Evolutionary conservation across 2,888 invertebrate genomes (phyloP), one percentile per base, ranked within the genome.

Genomic region (Cosmopolites sordidus): DNA sequence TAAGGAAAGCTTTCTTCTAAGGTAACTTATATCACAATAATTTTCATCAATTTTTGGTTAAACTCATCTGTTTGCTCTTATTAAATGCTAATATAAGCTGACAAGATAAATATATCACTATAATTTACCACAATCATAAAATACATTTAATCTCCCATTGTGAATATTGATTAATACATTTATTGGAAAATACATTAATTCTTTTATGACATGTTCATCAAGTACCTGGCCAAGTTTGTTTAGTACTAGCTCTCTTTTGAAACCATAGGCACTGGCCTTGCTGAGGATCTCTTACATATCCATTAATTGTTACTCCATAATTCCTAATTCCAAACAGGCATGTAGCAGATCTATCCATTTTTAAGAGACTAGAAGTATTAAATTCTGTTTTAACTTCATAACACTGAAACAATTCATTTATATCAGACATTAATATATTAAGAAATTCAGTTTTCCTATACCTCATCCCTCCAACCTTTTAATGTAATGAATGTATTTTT

Each of bases 221-320:
- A 37, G 53, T 70, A 77, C 90, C 91, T 56, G 96, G 95, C 90
- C 93, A 96, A 37, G 95, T 95, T 74, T 91, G 91, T 77, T 96
- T 96, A 46, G 88, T 92, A 58, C 86, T 82, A 61, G 94, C 89
- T 66, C 96, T 80, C 69, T 89, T 89, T 72, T 94, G 95, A 65
- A 96, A 78, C 96, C 96, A 96, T 69, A 93, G 83, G 75, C 91
- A 92, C 40, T 93, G 76, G 3, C 93, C 91, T 73, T 86, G 86
- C 45, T 84, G 83, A 29, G 90, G 89, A 75, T 92, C 88, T 69
- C 82, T 83, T 46, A 92, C 87, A 73, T 90, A 97, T 11, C 95
- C 96, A 72, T 92, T 95, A 53, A 97, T 91, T 72, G 94, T 93
- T 48, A 94, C 91, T 16, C 96, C 96, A 75, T 93, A 96, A 73